These are phyloP conservation scores for Laticauda colubrina DNA, from an alignment of 2,113 vertebrate species.

Conservation along the genomic window DNA sequence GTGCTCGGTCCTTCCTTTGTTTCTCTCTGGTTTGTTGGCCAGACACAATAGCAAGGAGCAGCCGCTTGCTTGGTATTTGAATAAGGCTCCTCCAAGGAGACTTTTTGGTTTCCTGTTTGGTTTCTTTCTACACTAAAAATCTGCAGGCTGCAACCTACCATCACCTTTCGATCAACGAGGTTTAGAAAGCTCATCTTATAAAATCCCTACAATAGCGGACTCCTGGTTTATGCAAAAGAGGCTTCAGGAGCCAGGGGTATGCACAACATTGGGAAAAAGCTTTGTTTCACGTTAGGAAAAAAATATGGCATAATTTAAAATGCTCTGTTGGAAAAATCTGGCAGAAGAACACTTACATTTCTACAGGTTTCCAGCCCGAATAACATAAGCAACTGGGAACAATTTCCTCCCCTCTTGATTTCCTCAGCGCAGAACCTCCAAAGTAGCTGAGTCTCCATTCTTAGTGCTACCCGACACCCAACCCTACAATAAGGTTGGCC, in stretches of 20 bases:
- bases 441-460: neutral
- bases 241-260: accelerated
- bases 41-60: neutral
- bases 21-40: neutral
- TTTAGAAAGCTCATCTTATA: neutral
- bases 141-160: neutral
- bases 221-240: accelerated
- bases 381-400: neutral
- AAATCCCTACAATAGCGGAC: neutral
- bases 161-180: neutral
- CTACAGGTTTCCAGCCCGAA: neutral
- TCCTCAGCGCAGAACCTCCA: neutral
- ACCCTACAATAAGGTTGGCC: neutral
- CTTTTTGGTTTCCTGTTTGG: neutral
- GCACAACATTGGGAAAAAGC: accelerated
- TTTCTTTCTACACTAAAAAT: neutral
- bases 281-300: neutral
- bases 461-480: neutral
- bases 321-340: neutral
- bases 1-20: neutral
- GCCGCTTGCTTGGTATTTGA: neutral
- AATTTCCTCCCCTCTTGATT: neutral
- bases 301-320: neutral
- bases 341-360: neutral
- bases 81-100: accelerated